These are phyloP conservation scores for Hypselothyrea guttata DNA, from an alignment of 2,888 invertebrate species.

Conservation along the genomic window DNA sequence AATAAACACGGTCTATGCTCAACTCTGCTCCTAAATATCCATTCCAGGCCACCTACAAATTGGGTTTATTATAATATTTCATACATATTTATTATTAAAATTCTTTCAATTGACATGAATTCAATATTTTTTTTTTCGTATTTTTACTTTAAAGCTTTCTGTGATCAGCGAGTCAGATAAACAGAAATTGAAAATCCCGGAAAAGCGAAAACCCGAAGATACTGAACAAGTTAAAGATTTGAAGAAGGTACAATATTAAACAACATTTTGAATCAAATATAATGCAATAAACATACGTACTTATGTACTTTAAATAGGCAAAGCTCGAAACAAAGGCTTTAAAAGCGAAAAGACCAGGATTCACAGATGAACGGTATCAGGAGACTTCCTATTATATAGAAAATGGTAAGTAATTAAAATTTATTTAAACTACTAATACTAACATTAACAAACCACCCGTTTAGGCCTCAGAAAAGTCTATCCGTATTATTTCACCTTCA, in stretches of 20 bases:
- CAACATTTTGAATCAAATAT: not conserved
- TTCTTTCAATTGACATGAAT: no score
- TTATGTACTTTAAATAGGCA: constrained; percentile 81
- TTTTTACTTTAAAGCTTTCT: constrained; percentile 78
- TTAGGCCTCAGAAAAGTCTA: constrained; percentile 95
- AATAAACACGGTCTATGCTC: no score
- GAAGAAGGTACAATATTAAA: constrained; percentile 87
- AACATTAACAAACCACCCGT: not conserved
- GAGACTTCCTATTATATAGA: constrained; percentile 97
- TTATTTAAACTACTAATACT: not conserved
- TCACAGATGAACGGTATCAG: constrained; percentile 95
- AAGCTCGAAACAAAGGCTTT: constrained; percentile 95
- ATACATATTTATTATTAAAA: no score
- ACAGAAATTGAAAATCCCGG: constrained; percentile 86
- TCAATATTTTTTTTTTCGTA: constrained; percentile 4
- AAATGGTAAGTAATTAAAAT: constrained; percentile 88
- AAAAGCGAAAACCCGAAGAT: constrained; percentile 92
- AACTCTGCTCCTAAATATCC: no score
- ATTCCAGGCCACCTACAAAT: no score
- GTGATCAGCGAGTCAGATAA: constrained; percentile 86
- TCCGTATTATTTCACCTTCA: constrained; percentile 98
- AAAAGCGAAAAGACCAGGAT: constrained; percentile 95
- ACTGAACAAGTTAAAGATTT: constrained; percentile 91
- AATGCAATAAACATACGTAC: constrained; percentile 1
- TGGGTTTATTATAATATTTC: no score